Percentiles rank a stretch among this genome's conserved stretches.
phyloP scores from a whole-genome alignment of 2,797 vertebrate genomes.

The Tinamus major region DNA sequence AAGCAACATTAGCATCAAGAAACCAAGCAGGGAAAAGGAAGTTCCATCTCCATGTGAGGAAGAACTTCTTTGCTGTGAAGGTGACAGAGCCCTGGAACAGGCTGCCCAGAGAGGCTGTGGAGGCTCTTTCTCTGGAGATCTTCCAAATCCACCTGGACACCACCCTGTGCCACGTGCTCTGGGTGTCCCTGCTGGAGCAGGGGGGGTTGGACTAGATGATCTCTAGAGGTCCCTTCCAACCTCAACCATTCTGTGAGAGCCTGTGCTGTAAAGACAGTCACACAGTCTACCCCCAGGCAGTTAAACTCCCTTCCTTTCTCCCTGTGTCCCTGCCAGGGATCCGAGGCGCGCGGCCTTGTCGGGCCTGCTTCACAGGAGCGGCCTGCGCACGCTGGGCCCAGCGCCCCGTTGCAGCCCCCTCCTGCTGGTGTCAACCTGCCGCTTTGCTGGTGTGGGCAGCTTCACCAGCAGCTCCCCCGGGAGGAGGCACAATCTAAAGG shows the following conservation, averaged over 20 bases:
- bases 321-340: background rate
- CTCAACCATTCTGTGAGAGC: background rate
- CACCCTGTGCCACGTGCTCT: too few relatives aligned
- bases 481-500: background rate
- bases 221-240: too few relatives aligned
- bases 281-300: background rate
- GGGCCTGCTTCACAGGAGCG: rapidly evolving
- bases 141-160: too few relatives aligned
- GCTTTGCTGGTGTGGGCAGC: background rate
- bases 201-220: too few relatives aligned
- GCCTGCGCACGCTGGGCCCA: too few relatives aligned
- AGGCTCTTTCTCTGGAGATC: too few relatives aligned
- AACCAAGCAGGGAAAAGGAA: background rate
- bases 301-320: background rate
- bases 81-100: too few relatives aligned
- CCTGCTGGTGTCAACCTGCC: background rate
- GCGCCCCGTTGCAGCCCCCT: rapidly evolving
- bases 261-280: background rate
- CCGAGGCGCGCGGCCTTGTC: background rate
- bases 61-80: too few relatives aligned
- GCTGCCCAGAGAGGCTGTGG: too few relatives aligned
- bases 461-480: rapidly evolving
- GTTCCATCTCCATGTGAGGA: too few relatives aligned
- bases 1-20: background rate
- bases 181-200: too few relatives aligned